Base-by-base conservation (phyloP, 64 coral and sea anemone genomes). In the Montipora sp. region DNA sequence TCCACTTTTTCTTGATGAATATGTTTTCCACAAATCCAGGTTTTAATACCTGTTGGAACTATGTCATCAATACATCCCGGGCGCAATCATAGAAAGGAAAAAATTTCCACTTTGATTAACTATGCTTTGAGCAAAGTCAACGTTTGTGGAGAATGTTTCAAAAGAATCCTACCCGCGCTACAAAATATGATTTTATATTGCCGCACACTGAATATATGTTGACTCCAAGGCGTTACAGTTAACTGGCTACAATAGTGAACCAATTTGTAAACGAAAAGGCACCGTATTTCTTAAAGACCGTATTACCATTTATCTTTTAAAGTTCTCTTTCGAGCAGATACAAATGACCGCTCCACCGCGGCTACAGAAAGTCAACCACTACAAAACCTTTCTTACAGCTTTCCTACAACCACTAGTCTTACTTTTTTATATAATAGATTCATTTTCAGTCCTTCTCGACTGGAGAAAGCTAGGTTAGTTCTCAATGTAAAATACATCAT, bases 401-500 rank as follows among this genome's bases (percentile, higher is more conserved):
- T 36, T 36, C 36, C 36, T 36, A 36, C 36, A 36, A 36, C 36
- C 36, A 36, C 36, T 36, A 36, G 36, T 36, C 36, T 36, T 36
- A 36, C 36, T 36, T 36, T 36, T 36, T 68, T 83, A 67, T 83
- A 83, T 68, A 67, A 58, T 46, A 43, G 59, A 83, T 61, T 36
- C 36, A 36, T 83, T 68, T 55, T 83, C 8, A 68, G 19, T 21
- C 19, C 71, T 18, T 15, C 18, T 43, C 65, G 50, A 61, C 51
- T 81, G 21, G 20, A 71, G 20, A 19, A 23, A 5, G 3, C 68
- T 21, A 43, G 71, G 19, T 9, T 71, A 69, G 65, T 85, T 85
- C 49, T 70, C 82, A 72, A 50, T 22, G 18, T 85, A 85, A 85
- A 70, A 85, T 61, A 85, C 70, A 85, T 85, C 82, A 85, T 48